Conservation (phyloP, 2,113 vertebrate genomes). For the Galeopterus variegatus region DNA sequence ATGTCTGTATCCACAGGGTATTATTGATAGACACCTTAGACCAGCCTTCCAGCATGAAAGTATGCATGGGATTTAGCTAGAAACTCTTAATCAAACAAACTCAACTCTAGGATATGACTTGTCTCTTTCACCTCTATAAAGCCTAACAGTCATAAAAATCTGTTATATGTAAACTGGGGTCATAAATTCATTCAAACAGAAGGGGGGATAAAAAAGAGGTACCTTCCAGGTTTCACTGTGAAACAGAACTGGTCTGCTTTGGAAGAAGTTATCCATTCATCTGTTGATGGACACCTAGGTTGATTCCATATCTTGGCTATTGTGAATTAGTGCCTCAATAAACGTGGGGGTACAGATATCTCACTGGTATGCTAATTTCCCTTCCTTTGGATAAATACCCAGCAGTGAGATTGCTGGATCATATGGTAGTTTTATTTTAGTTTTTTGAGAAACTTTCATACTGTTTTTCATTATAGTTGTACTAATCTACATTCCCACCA, state of each 20-base stretch:
- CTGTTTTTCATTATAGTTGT: too few relatives aligned
- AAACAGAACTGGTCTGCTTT: background rate
- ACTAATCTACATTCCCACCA: too few relatives aligned
- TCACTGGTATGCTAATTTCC: too few relatives aligned
- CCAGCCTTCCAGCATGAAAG: background rate
- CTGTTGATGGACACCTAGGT: too few relatives aligned
- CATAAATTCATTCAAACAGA: background rate
- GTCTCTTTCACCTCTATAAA: background rate
- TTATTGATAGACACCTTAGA: background rate
- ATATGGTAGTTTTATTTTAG: too few relatives aligned
- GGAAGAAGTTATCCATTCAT: constrained; percentile 11
- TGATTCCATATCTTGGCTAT: too few relatives aligned
- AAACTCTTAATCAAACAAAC: constrained; percentile 22
- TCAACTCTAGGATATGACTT: background rate
- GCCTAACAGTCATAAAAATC: background rate
- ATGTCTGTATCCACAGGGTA: background rate
- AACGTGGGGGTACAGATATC: too few relatives aligned
- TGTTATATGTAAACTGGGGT: background rate
- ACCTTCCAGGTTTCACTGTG: background rate
- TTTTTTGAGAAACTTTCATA: too few relatives aligned
- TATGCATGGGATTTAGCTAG: background rate
- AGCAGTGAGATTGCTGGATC: too few relatives aligned
- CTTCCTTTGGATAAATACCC: too few relatives aligned
- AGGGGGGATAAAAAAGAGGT: background rate
- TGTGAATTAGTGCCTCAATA: too few relatives aligned